These are phyloP conservation scores for Vulpes lagopus DNA, from an alignment of 2,113 vertebrate genomes.

Conservation along the genomic window DNA sequence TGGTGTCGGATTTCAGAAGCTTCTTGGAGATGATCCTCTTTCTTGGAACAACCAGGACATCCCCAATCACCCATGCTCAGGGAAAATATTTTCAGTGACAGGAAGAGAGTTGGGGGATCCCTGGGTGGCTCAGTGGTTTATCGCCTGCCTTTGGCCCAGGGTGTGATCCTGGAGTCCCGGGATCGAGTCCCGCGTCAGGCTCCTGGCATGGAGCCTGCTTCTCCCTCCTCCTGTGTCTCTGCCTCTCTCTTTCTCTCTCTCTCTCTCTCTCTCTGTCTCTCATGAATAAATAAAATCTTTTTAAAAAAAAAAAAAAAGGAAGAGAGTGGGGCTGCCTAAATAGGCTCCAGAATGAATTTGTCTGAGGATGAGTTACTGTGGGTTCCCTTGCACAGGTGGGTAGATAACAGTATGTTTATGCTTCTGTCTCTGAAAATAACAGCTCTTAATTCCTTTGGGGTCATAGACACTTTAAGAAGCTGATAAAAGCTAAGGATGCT, in stretches of 20 bases:
- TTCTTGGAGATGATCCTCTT: conserved; percentile 39
- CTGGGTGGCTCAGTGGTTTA: too few relatives aligned
- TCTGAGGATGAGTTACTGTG: neutral
- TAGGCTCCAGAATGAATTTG: neutral
- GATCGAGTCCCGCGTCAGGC: too few relatives aligned
- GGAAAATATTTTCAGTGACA: conserved; percentile 7
- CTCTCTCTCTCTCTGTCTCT: too few relatives aligned
- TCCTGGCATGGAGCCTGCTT: too few relatives aligned
- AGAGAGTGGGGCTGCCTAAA: neutral
- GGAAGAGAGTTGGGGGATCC: neutral
- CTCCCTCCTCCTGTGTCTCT: too few relatives aligned
- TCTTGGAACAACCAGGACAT: neutral
- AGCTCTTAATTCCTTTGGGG: conserved; percentile 1
- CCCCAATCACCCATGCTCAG: neutral
- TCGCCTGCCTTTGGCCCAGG: too few relatives aligned
- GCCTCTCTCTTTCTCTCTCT: too few relatives aligned
- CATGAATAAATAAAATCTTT: too few relatives aligned
- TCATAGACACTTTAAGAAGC: neutral
- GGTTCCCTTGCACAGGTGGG: neutral
- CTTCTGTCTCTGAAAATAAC: neutral
- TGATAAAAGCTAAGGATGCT: neutral
- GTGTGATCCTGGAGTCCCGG: too few relatives aligned
- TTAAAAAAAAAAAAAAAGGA: neutral
- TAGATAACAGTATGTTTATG: neutral
- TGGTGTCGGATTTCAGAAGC: conserved; percentile 1